Evolutionary conservation across 2,888 invertebrate genomes (phyloP), one percentile per base, ranked within the genome.

Genomic region (Gisinianus flammeolus): DNA sequence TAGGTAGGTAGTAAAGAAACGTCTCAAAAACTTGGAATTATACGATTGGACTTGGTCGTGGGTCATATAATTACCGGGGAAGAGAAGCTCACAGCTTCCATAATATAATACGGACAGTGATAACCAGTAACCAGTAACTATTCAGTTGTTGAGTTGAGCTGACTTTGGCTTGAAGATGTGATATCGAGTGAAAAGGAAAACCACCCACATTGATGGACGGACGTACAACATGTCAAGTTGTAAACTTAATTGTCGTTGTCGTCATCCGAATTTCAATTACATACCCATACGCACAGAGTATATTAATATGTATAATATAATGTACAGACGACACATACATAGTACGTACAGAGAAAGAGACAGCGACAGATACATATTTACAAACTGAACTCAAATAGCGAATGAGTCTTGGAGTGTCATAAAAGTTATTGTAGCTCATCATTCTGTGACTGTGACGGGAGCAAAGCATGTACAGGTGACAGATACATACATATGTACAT

Each of bases 181-280:
- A n/a, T n/a, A n/a, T n/a, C n/a, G 8, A 24, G 58, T 62, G 62
- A 62, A 26, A 26, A 26, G 62, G 54, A 62, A 62, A 73, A 31
- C 62, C 73, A 33, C 64, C 73, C 64, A 73, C 73, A 56, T 33
- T 73, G 62, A 58, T 22, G 52, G 3, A 44, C 54, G 30, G 64
- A 44, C 44, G 73, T 35, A 35, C 62, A 70, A 70, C 52, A 24
- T 54, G 54, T 70, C 73, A 73, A 73, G 73, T 33, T 62, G 62
- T 73, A 73, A 73, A 73, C 64, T 62, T 56, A 62, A 73, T 64
- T 56, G 73, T 62, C 62, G 62, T 73, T 26, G 62, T 73, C 64
- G 62, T 73, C 64, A 64, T 73, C 73, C 68, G 44, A 68, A 68
- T 68, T 68, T 68, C 68, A 68, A 68, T 68, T 68, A 68, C 68